Evolutionary conservation across 2,797 vertebrate genomes (phyloP).

Genomic region (Lepidocolaptes lacrymiger): DNA sequence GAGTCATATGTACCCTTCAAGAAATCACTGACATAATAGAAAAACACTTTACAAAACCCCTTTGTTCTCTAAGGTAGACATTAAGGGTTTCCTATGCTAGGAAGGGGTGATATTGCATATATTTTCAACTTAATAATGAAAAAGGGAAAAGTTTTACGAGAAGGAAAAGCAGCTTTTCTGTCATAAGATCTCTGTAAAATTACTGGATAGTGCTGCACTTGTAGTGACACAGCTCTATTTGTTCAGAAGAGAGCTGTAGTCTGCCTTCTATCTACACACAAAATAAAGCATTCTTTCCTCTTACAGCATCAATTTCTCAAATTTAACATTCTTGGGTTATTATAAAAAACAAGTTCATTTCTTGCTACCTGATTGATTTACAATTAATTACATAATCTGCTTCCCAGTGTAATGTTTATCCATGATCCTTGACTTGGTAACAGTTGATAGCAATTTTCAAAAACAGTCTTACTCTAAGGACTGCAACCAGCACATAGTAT

Average conservation of each 20-base stretch:
- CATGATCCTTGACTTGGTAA: neutral
- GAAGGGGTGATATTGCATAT: neutral
- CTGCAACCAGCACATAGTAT: neutral
- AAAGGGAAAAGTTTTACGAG: neutral
- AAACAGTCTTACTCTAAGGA: neutral
- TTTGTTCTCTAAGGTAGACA: neutral
- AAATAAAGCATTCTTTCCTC: neutral
- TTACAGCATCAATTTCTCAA: neutral
- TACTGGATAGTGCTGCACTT: neutral
- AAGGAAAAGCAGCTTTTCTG: neutral
- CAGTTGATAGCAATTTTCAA: neutral
- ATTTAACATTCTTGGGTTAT: neutral
- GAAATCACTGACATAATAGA: neutral
- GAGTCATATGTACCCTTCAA: neutral
- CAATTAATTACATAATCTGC: neutral
- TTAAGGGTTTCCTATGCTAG: neutral
- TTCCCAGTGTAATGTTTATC: neutral
- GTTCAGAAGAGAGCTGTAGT: neutral
- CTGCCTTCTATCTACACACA: neutral
- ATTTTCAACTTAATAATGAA: neutral
- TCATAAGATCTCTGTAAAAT: neutral
- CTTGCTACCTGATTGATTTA: neutral
- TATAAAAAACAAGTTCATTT: neutral
- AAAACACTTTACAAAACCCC: neutral
- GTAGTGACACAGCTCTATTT: neutral